phyloP scores from a whole-genome alignment of 2,113 vertebrate genomes.

The Cervus canadensis region DNA sequence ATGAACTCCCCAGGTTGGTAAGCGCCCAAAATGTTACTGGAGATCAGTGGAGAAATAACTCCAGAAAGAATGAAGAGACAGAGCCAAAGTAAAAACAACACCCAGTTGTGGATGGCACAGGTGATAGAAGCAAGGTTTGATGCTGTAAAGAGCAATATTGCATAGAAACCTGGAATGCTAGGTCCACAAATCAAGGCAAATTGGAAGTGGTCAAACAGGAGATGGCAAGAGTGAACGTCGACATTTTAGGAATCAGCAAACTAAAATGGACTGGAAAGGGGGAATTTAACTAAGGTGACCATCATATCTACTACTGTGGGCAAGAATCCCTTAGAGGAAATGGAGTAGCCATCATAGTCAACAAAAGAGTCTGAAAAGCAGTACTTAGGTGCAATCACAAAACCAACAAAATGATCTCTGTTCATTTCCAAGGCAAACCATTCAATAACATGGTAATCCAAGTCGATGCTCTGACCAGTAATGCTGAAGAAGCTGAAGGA shows the following conservation, averaged over 20 bases:
- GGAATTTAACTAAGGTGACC: neutral
- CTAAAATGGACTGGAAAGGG: neutral
- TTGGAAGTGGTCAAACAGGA: neutral
- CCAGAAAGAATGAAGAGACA: neutral
- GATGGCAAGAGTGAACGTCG: neutral
- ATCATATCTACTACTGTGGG: neutral
- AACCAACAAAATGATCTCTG: neutral
- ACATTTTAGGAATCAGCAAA: neutral
- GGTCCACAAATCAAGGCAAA: neutral
- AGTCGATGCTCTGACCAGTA: neutral
- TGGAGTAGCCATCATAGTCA: neutral
- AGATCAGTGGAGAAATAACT: neutral
- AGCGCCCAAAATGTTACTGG: neutral
- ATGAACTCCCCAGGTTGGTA: neutral
- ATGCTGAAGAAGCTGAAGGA: neutral
- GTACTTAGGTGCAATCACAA: neutral
- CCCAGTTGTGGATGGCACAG: neutral
- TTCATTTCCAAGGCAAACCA: neutral
- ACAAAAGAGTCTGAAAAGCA: neutral
- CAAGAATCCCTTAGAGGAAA: neutral
- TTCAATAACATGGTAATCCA: neutral
- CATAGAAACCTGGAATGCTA: rapidly evolving
- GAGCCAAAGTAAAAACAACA: neutral
- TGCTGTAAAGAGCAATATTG: neutral
- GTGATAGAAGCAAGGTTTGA: neutral